Conservation (phyloP, 2,888 invertebrate species). For the Conops quadrifasciatus region DNA sequence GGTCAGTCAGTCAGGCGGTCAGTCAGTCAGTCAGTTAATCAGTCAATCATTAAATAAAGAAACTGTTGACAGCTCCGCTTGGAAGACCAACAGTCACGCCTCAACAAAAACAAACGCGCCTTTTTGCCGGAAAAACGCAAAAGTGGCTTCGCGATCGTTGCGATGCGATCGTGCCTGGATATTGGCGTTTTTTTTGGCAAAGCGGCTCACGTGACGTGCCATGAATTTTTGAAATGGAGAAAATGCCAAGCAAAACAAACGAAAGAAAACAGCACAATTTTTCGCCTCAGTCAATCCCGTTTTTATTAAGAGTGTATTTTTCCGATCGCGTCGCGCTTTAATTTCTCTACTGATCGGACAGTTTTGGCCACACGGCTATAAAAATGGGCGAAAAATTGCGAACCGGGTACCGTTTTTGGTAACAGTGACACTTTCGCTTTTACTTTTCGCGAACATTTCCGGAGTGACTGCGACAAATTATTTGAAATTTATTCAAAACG, state of each 20-base stretch:
- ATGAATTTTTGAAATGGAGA: slow-evolving; percentile 17
- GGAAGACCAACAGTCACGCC: not conserved
- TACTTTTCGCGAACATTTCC: not conserved
- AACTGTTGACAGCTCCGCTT: slow-evolving; percentile 17
- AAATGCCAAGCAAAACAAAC: slow-evolving; percentile 14
- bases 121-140: slow-evolving; percentile 27
- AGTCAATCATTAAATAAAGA: not conserved
- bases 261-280: not conserved
- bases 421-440: slow-evolving; percentile 8
- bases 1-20: not conserved
- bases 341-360: not conserved
- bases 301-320: not conserved
- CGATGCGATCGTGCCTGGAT: too few relatives aligned
- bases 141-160: not conserved
- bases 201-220: slow-evolving; percentile 7
- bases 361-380: not conserved
- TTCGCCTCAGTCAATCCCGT: not conserved
- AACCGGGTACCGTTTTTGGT: not conserved
- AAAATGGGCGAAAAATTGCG: not conserved
- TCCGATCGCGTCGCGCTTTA: not conserved
- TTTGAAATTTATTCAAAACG: slow-evolving; percentile 2
- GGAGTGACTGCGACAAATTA: not conserved
- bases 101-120: not conserved
- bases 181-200: slow-evolving; percentile 10
- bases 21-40: not conserved